Percentiles rank a stretch among this genome's conserved stretches.
Conservation (phyloP, 1,140 invertebrate genomes). For the Parasteatoda tepidariorum region DNA sequence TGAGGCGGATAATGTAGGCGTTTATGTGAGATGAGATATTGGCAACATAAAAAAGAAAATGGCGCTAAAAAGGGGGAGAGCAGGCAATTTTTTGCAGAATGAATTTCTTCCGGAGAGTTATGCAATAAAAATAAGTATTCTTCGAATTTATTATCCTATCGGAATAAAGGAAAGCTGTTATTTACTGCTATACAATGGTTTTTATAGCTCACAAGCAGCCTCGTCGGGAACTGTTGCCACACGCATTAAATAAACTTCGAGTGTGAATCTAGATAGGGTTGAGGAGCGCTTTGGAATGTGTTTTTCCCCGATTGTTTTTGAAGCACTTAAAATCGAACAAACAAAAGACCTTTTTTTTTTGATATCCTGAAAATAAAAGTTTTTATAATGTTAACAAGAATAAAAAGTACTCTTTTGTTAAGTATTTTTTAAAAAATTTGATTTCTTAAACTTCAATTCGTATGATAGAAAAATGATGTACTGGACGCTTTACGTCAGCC, state of each 20-base stretch:
- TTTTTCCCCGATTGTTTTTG: not conserved
- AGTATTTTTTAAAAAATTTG: no score
- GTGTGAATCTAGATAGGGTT: not conserved
- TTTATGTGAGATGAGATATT: conserved; percentile 25
- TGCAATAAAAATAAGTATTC: conserved; percentile 34
- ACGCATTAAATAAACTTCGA: conserved; percentile 3
- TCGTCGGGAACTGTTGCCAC: not conserved
- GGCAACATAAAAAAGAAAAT: conserved; percentile 5
- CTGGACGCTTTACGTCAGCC: no score
- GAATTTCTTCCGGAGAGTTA: conserved; percentile 20
- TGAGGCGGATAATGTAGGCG: not conserved
- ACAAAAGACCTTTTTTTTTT: not conserved
- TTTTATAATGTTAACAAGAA: no score
- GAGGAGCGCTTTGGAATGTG: not conserved
- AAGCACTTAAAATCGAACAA: not conserved
- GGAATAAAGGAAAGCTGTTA: not conserved
- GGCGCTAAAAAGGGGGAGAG: not conserved
- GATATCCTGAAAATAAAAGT: not conserved
- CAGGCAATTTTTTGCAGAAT: conserved; percentile 10
- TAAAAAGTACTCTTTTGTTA: no score
- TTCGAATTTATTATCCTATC: conserved; percentile 14
- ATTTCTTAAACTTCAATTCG: no score
- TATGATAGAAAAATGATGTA: no score
- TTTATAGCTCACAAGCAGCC: not conserved
- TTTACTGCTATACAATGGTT: conserved; percentile 19